Percentiles rank a stretch among this genome's conserved stretches.
phyloP scores from a whole-genome alignment of 2,797 vertebrate species.

The Odontamblyopus rebecca region DNA sequence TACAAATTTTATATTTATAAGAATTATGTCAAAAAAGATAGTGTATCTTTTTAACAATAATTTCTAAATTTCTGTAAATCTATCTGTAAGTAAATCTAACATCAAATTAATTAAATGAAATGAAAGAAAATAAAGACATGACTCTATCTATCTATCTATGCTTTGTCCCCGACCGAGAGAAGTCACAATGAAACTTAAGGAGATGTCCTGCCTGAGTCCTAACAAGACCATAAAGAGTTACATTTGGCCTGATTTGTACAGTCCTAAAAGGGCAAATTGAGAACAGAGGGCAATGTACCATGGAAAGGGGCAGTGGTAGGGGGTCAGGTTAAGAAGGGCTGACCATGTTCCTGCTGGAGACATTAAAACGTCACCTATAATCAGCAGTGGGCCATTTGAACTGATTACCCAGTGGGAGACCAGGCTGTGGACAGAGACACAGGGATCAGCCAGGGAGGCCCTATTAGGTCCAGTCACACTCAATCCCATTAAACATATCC shows the following conservation, averaged over 20 bases:
- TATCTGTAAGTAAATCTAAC: no score
- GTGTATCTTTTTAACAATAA: no score
- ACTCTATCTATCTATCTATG: background rate
- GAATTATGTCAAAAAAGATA: no score
- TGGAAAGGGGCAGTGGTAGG: constrained; percentile 52
- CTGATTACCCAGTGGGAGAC: constrained; percentile 80
- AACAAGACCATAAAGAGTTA: constrained; percentile 85
- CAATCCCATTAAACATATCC: constrained; percentile 87
- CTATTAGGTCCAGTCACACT: constrained; percentile 82
- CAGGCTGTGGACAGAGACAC: constrained; percentile 76
- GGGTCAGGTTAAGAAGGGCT: constrained; percentile 82
- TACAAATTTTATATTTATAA: no score
- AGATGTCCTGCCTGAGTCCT: constrained; percentile 59
- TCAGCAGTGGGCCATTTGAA: constrained; percentile 81
- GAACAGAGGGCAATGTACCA: constrained; percentile 68
- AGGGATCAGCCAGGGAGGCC: constrained; percentile 70
- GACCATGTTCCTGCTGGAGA: constrained; percentile 82
- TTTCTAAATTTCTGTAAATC: no score
- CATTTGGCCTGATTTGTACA: constrained; percentile 84
- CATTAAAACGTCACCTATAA: constrained; percentile 88
- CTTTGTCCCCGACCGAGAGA: constrained; percentile 57
- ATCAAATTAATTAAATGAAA: no score
- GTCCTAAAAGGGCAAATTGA: constrained; percentile 80
- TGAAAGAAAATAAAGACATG: no score
- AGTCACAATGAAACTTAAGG: constrained; percentile 72